These are phyloP conservation scores for Samia ricini DNA, from an alignment of 1,140 invertebrate species.

Conservation along the genomic window DNA sequence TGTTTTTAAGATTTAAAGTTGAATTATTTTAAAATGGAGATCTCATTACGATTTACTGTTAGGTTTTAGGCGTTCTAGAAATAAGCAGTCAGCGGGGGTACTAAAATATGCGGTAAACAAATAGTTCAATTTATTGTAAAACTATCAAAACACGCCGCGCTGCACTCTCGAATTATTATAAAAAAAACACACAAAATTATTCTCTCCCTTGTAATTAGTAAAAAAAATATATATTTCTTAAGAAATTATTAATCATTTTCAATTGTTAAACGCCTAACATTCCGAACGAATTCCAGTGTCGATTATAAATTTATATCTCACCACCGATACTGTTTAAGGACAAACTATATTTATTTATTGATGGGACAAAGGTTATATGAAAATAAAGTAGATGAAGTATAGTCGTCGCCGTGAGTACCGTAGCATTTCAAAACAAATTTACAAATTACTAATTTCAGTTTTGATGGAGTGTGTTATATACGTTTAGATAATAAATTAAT, in stretches of 20 bases:
- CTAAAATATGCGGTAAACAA: not conserved
- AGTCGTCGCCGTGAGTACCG: conserved; percentile 50
- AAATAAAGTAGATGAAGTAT: conserved; percentile 19
- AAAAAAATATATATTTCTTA: not conserved
- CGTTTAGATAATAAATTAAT: conserved; percentile 31
- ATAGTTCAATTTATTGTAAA: not conserved
- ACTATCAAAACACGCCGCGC: not conserved
- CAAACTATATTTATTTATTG: conserved; percentile 16
- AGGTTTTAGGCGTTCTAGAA: conserved; percentile 22
- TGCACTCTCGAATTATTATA: too few relatives aligned
- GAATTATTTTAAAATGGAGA: conserved; percentile 13
- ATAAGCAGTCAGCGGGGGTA: not conserved
- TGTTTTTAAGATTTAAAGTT: not conserved
- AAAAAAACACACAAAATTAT: not conserved
- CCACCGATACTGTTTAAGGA: conserved; percentile 46
- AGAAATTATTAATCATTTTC: not conserved
- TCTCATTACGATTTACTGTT: conserved; percentile 26
- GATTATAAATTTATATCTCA: conserved; percentile 26
- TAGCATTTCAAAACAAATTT: conserved; percentile 44
- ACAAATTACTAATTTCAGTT: conserved; percentile 21
- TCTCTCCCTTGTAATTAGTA: not conserved
- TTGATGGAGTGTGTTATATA: conserved; percentile 9
- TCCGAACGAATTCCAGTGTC: conserved; percentile 41
- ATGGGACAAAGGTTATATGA: conserved; percentile 13
- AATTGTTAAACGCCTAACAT: conserved; percentile 40